Percentiles rank a stretch among this genome's conserved stretches.
Conservation (phyloP, 2,888 invertebrate species). For the Psylliodes chrysocephalus region DNA sequence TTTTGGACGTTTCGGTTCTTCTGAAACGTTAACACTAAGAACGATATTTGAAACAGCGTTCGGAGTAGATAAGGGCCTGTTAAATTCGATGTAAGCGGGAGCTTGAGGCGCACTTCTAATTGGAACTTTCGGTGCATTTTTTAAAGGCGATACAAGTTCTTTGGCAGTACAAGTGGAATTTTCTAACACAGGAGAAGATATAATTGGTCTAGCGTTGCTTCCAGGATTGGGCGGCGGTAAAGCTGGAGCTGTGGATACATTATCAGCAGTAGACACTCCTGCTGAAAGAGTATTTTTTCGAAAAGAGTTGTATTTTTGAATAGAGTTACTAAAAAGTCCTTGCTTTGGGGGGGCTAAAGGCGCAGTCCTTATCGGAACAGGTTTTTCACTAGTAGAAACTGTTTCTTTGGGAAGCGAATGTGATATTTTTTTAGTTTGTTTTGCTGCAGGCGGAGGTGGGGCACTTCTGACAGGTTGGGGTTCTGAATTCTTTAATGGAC, state of each 20-base stretch:
- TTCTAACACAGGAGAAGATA: constrained; percentile 84
- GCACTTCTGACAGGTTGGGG: constrained; percentile 67
- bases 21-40: constrained; percentile 44
- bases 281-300: constrained; percentile 63
- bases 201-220: constrained; percentile 75
- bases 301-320: constrained; percentile 53
- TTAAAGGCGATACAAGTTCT: constrained; percentile 74
- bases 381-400: too few species aligned
- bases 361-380: constrained; percentile 3
- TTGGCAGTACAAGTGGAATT: constrained; percentile 84
- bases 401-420: constrained; percentile 45
- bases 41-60: constrained; percentile 59
- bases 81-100: constrained; percentile 64
- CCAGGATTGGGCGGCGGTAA: constrained; percentile 74
- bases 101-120: constrained; percentile 70
- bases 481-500: constrained; percentile 69
- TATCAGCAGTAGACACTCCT: constrained; percentile 60
- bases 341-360: constrained; percentile 40
- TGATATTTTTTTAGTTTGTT: background rate
- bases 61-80: constrained; percentile 52
- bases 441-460: constrained; percentile 71
- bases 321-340: constrained; percentile 50
- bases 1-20: constrained; percentile 68
- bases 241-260: constrained; percentile 63
- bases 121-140: constrained; percentile 71